phyloP scores from a whole-genome alignment of 2,113 vertebrate species.

The Phaethornis superciliosus region DNA sequence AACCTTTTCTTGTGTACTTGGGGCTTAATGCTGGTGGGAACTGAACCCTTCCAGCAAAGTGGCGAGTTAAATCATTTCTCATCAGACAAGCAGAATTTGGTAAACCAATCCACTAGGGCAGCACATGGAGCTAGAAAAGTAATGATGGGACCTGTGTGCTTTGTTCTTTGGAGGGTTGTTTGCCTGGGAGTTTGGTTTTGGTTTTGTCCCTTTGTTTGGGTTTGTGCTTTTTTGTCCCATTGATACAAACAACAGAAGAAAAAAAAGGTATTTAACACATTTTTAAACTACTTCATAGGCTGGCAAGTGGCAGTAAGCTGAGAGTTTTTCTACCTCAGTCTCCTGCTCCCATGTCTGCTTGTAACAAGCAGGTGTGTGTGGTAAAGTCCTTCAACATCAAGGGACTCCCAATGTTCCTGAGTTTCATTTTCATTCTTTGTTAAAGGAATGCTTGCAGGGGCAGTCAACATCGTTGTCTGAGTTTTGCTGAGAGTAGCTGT shows the following conservation, averaged over 20 bases:
- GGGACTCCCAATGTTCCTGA: background rate
- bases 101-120: background rate
- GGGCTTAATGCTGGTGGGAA: background rate
- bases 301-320: background rate
- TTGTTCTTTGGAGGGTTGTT: background rate
- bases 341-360: background rate
- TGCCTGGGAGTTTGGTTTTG: too few species aligned
- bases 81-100: background rate
- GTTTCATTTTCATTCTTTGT: background rate
- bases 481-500: background rate
- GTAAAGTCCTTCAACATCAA: background rate
- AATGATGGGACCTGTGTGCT: background rate
- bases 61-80: background rate
- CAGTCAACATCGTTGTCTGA: background rate
- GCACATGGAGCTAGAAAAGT: background rate
- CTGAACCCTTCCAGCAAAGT: background rate
- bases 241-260: background rate
- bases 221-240: background rate
- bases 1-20: background rate
- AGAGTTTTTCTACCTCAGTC: background rate
- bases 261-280: background rate
- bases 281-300: background rate
- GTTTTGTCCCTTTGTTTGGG: too few species aligned
- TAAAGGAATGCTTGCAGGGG: background rate
- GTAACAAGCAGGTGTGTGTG: background rate